A percentile compares a stretch with the other conserved stretches of the same genome.
phyloP scores from a whole-genome alignment of 2,113 vertebrate genomes.

The Colossoma macropomum region DNA sequence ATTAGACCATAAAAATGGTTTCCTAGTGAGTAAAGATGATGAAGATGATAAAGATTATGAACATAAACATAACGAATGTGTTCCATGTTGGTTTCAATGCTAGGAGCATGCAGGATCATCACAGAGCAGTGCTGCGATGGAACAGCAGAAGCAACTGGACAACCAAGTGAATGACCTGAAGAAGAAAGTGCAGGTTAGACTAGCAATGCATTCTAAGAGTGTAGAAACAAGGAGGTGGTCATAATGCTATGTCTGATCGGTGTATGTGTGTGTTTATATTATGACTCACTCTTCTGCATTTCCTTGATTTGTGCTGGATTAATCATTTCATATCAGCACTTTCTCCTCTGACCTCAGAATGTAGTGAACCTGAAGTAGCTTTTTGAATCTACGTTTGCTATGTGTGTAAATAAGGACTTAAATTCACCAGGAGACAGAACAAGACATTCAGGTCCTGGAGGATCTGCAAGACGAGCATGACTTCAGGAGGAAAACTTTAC shows the following conservation, averaged over 20 bases:
- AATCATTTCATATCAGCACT: background rate
- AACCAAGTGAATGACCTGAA: constrained; percentile 80
- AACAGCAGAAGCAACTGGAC: constrained; percentile 83
- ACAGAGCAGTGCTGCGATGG: constrained; percentile 72
- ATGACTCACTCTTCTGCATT: too few relatives aligned
- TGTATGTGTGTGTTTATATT: too few relatives aligned
- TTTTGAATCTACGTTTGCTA: background rate
- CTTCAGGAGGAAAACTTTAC: constrained; percentile 83
- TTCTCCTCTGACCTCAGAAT: background rate
- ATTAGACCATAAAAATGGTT: too few relatives aligned
- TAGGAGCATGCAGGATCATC: constrained; percentile 78
- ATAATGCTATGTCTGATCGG: too few relatives aligned
- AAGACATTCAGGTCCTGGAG: constrained; percentile 86
- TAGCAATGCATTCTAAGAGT: too few relatives aligned
- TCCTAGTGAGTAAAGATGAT: background rate
- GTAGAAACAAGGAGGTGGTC: too few relatives aligned
- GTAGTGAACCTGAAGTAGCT: background rate
- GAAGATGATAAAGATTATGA: background rate
- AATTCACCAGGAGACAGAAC: constrained; percentile 80
- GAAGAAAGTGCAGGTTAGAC: constrained; percentile 78
- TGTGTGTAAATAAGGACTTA: constrained; percentile 8
- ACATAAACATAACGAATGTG: too few relatives aligned
- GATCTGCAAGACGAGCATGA: constrained; percentile 86
- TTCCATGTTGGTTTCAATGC: constrained; percentile 11
- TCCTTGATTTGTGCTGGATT: background rate